A percentile compares a stretch with the other conserved stretches of the same genome.
Evolutionary conservation across 2,888 invertebrate genomes (phyloP).

Genomic region (Tetragonisca angustula): DNA sequence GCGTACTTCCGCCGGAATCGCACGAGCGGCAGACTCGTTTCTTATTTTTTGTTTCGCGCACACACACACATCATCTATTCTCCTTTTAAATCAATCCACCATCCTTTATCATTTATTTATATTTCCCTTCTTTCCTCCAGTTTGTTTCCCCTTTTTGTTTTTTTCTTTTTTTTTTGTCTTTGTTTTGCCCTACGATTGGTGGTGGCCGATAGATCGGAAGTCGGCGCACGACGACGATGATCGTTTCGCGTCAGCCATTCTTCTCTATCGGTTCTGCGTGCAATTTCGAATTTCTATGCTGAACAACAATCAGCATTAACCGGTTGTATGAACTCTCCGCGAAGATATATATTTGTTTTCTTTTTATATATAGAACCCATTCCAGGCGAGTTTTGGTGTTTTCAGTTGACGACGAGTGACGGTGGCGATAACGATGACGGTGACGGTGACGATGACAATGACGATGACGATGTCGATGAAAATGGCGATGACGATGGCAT

Average conservation of each 20-base stretch:
- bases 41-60: constrained; percentile 31
- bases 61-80: constrained; percentile 45
- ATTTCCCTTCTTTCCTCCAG: not conserved
- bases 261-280: constrained; percentile 30
- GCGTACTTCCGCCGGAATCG: constrained; percentile 49
- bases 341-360: constrained; percentile 24
- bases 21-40: constrained; percentile 67
- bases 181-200: not conserved
- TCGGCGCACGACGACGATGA: constrained; percentile 21
- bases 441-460: constrained; percentile 55
- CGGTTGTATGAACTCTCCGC: constrained; percentile 29
- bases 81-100: constrained; percentile 18
- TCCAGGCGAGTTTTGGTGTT: constrained; percentile 65
- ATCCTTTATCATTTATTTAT: constrained; percentile 33
- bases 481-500: constrained; percentile 77
- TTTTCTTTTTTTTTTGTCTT: not conserved
- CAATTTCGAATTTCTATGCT: constrained; percentile 47
- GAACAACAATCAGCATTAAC: constrained; percentile 47
- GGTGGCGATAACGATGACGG: constrained; percentile 46
- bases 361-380: constrained; percentile 43
- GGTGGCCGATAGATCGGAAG: constrained; percentile 29
- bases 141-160: not conserved
- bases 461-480: constrained; percentile 69
- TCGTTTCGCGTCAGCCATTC: constrained; percentile 14
- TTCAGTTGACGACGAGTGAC: constrained; percentile 61